Conservation (phyloP, 30 jellyfish, hydroid and myxozoan genomes). For the Turritopsis rubra region DNA sequence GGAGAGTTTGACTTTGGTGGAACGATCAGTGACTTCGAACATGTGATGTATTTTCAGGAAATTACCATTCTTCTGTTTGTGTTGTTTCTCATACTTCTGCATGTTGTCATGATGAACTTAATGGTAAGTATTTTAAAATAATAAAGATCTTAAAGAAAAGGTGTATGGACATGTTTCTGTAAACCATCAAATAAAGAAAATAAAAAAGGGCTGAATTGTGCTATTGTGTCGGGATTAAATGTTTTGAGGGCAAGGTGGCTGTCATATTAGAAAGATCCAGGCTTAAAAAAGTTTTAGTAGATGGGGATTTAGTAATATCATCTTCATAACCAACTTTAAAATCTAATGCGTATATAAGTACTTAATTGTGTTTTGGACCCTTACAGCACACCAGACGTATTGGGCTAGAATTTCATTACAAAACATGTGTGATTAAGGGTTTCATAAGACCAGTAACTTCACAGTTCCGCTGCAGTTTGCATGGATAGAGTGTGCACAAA, state of each 20-base stretch:
- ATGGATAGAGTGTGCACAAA: no score
- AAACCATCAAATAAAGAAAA: background rate
- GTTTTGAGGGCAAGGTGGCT: no score
- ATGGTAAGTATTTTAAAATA: constrained; percentile 47
- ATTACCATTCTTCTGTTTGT: constrained; percentile 14
- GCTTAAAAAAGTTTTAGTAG: background rate
- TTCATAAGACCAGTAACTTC: no score
- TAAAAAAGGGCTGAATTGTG: background rate
- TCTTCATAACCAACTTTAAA: background rate
- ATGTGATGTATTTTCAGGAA: constrained; percentile 1
- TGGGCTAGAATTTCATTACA: no score
- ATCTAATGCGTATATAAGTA: background rate
- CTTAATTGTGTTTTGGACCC: no score
- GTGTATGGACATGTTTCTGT: background rate
- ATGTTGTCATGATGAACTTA: constrained; percentile 49
- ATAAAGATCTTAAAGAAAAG: no score
- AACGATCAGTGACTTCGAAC: constrained; percentile 13
- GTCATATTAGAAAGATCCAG: no score
- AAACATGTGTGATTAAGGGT: no score
- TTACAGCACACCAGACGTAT: no score
- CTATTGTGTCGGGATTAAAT: no score
- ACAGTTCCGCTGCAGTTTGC: no score
- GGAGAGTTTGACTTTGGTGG: constrained; percentile 58
- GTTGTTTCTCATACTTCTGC: background rate
- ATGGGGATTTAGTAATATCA: background rate